Evolutionary conservation across 2,113 vertebrate genomes (phyloP).

Genomic region (Stigmatopora nigra): DNA sequence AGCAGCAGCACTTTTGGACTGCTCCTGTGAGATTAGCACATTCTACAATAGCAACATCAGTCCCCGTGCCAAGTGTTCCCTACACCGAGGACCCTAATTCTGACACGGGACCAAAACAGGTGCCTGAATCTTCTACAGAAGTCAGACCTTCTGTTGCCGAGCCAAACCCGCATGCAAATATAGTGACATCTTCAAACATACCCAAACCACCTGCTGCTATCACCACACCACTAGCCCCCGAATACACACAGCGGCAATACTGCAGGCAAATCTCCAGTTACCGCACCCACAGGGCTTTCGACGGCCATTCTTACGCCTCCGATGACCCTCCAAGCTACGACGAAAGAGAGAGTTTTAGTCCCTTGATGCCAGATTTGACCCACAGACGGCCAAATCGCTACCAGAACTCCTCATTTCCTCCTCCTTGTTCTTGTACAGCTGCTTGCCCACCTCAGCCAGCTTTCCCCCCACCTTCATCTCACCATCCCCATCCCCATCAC

Average conservation of each 20-base stretch:
- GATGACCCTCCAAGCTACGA: conserved; percentile 76
- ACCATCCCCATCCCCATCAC: conserved; percentile 29
- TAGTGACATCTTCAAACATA: conserved; percentile 36
- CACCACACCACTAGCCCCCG: conserved; percentile 45
- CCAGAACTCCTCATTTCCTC: conserved; percentile 53
- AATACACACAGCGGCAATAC: conserved; percentile 34
- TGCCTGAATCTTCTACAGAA: conserved; percentile 12
- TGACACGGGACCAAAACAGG: conserved; percentile 25
- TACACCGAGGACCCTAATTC: conserved; percentile 13
- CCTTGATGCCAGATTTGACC: conserved; percentile 62
- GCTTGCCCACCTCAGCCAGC: conserved; percentile 50
- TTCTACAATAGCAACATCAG: conserved; percentile 21
- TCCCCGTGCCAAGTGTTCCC: conserved; percentile 13
- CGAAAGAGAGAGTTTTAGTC: conserved; percentile 73
- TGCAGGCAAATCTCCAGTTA: conserved; percentile 45
- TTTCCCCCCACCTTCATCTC: conserved; percentile 19
- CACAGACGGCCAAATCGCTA: conserved; percentile 48
- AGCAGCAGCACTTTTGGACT: conserved; percentile 28
- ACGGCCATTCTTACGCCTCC: conserved; percentile 59
- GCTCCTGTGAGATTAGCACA: conserved; percentile 38
- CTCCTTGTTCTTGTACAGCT: conserved; percentile 62
- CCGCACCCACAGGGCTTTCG: conserved; percentile 29
- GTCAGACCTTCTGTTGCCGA: conserved; percentile 35
- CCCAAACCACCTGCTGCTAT: conserved; percentile 34
- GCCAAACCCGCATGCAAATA: conserved; percentile 37